Percentiles rank a stretch among this genome's conserved stretches.
Conservation (phyloP, 2,113 vertebrate species). For the Patagioenas fasciata region DNA sequence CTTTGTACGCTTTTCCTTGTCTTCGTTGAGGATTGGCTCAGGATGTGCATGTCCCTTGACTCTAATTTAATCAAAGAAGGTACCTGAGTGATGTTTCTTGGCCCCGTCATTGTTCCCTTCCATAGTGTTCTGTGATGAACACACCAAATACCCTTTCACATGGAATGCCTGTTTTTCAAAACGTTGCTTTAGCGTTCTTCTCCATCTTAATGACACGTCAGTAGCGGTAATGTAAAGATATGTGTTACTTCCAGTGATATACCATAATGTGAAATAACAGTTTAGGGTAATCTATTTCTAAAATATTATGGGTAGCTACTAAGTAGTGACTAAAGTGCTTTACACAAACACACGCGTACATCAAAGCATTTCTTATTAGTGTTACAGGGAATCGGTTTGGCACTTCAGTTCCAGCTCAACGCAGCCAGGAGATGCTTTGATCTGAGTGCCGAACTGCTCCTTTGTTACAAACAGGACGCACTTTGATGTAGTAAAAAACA, state of each 20-base stretch:
- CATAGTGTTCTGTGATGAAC: background rate
- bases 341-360: background rate
- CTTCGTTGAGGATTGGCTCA: background rate
- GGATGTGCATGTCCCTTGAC: background rate
- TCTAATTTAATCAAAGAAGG: background rate
- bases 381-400: background rate
- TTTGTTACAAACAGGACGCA: background rate
- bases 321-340: background rate
- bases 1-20: background rate
- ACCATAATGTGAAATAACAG: background rate
- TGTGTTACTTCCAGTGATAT: background rate
- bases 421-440: constrained; percentile 17
- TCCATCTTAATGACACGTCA: background rate
- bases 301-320: background rate
- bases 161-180: background rate
- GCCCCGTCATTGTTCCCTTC: background rate
- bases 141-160: background rate
- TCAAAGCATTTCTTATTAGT: background rate
- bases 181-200: background rate
- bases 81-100: background rate
- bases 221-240: background rate
- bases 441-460: background rate
- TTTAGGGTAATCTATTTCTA: background rate
- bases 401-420: background rate
- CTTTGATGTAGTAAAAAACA: background rate